Conservation (phyloP, 92 coral and sea anemone genomes). For the Epizoanthus rinbou region DNA sequence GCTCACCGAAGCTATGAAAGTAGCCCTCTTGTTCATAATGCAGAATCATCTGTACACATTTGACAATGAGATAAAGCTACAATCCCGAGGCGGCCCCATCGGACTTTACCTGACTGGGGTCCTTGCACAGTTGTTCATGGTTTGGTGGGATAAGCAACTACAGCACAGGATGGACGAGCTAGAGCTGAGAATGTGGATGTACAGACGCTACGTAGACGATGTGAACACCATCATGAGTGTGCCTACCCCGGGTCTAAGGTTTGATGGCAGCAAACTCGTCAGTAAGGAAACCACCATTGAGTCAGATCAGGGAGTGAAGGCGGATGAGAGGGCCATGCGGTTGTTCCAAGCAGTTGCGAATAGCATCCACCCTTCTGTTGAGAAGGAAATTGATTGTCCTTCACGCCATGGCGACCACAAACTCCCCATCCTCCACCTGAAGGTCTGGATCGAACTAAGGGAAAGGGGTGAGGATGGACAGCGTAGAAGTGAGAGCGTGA, state of each 20-base stretch:
- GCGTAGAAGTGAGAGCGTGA: not conserved
- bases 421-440: constrained; percentile 32
- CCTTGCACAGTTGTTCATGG: constrained; percentile 46
- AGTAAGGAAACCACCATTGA: constrained; percentile 11
- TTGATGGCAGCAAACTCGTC: constrained; percentile 25
- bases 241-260: constrained; percentile 44
- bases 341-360: constrained; percentile 30
- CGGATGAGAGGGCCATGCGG: constrained; percentile 48
- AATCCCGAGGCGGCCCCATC: constrained; percentile 54
- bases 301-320: constrained; percentile 19
- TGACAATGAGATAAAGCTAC: constrained; percentile 37
- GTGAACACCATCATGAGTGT: constrained; percentile 41
- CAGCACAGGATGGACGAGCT: constrained; percentile 19
- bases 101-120: constrained; percentile 52
- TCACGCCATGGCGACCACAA: constrained; percentile 30
- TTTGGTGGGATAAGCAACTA: constrained; percentile 46
- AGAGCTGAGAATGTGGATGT: constrained; percentile 40
- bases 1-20: constrained; percentile 45
- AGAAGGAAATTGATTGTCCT: constrained; percentile 36
- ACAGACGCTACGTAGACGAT: constrained; percentile 46
- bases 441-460: constrained; percentile 35
- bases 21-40: constrained; percentile 47
- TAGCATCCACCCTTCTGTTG: constrained; percentile 32
- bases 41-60: constrained; percentile 29
- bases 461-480: not conserved